Percentiles rank a stretch among this genome's conserved stretches.
Evolutionary conservation across 1,140 invertebrate genomes (phyloP).

Genomic region (Camponotus vicinus): DNA sequence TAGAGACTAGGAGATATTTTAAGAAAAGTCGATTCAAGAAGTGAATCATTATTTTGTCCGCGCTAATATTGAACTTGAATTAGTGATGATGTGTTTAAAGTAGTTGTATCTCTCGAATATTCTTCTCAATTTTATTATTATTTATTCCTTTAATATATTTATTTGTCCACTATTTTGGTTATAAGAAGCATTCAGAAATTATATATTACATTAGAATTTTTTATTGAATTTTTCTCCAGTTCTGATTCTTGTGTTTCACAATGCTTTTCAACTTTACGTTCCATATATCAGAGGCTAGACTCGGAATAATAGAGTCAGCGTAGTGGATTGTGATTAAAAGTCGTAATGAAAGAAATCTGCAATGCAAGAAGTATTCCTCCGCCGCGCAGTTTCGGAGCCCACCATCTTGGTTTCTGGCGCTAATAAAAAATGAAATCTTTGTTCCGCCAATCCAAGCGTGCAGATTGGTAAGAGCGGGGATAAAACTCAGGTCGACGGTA

Average conservation of each 20-base stretch:
- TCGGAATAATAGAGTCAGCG: slow-evolving; percentile 63
- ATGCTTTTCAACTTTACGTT: slow-evolving; percentile 31
- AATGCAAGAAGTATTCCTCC: slow-evolving; percentile 69
- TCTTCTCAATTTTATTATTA: neutral
- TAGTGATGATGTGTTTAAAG: neutral
- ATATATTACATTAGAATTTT: neutral
- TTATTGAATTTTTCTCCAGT: neutral
- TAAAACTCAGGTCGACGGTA: slow-evolving; percentile 71
- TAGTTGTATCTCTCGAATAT: neutral
- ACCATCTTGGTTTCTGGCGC: slow-evolving; percentile 64
- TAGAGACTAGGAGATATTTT: slow-evolving; percentile 74
- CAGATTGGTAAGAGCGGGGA: slow-evolving; percentile 62
- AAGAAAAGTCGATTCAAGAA: slow-evolving; percentile 71
- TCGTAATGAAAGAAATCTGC: slow-evolving; percentile 75
- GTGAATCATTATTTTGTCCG: slow-evolving; percentile 66
- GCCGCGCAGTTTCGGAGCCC: slow-evolving; percentile 41
- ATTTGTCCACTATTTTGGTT: neutral
- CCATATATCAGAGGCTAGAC: slow-evolving; percentile 42
- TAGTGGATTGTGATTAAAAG: slow-evolving; percentile 69
- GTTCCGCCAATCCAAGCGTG: slow-evolving; percentile 73
- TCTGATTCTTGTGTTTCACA: neutral
- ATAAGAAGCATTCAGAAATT: neutral
- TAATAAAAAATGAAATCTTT: slow-evolving; percentile 81
- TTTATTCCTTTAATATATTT: neutral
- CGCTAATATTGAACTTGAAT: slow-evolving; percentile 30